Evolutionary conservation across 2,888 invertebrate species (phyloP).

Genomic region (Andrena trimmerana): DNA sequence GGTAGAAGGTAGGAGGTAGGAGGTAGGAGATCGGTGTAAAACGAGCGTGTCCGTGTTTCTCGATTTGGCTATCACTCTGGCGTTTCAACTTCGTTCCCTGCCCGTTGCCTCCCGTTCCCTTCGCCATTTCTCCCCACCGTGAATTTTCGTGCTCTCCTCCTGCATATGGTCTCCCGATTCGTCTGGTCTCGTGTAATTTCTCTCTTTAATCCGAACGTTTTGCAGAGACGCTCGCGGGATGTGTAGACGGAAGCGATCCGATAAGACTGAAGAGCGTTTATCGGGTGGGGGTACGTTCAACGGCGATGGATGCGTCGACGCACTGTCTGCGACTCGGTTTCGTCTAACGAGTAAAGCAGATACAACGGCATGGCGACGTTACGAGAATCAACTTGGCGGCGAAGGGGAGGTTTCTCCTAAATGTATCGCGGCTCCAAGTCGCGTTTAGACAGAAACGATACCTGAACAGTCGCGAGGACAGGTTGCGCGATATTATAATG

Average conservation of each 20-base stretch:
- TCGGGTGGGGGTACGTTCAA: conserved; percentile 30
- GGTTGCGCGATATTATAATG: conserved; percentile 60
- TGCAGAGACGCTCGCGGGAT: conserved; percentile 16
- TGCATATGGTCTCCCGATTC: not conserved
- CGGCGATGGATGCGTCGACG: conserved; percentile 7
- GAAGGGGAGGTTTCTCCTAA: not conserved
- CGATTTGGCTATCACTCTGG: conserved; percentile 56
- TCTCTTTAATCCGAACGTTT: conserved; percentile 26
- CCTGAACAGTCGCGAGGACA: conserved; percentile 36
- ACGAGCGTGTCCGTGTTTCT: conserved; percentile 46
- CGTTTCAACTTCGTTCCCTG: conserved; percentile 32
- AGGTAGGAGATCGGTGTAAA: conserved; percentile 42
- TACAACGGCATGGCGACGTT: too few species aligned
- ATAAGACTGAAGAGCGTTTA: conserved; percentile 34
- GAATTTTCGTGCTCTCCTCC: not conserved
- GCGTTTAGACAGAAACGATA: conserved; percentile 7
- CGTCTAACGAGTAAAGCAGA: not conserved
- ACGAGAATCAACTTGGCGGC: not conserved
- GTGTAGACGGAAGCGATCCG: conserved; percentile 54
- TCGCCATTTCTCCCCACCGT: conserved; percentile 4
- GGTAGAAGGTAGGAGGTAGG: too few species aligned
- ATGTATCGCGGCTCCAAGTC: not conserved
- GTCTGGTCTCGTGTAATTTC: not conserved
- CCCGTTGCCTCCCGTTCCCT: not conserved
- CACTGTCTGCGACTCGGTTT: not conserved